phyloP scores from a whole-genome alignment of 2,113 vertebrate genomes.

The Nycticryphes semicollaris region DNA sequence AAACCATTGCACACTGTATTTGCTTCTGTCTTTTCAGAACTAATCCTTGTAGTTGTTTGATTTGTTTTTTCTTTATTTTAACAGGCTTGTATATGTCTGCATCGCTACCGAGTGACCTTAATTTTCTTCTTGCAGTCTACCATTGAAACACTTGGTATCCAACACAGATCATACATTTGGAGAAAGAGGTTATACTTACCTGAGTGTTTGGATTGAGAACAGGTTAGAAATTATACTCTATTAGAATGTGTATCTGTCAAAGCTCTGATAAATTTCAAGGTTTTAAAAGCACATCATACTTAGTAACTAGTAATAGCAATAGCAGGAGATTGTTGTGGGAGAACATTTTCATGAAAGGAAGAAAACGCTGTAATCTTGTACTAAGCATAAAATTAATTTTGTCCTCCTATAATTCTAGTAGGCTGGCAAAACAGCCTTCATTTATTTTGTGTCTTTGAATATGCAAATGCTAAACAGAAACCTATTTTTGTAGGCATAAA shows the following conservation, averaged over 20 bases:
- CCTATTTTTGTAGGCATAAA: slow-evolving; percentile 13
- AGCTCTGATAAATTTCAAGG: background rate
- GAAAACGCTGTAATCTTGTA: background rate
- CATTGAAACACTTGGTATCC: background rate
- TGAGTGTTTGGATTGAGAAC: background rate
- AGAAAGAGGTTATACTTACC: background rate
- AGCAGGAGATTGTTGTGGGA: background rate
- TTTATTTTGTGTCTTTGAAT: slow-evolving; percentile 35
- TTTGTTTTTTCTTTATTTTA: background rate
- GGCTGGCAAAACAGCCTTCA: background rate
- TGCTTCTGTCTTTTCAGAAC: background rate
- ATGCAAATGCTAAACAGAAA: slow-evolving; percentile 26
- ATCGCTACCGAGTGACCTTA: background rate
- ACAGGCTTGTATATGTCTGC: background rate
- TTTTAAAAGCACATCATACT: background rate
- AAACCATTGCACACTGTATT: background rate
- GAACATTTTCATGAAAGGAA: background rate
- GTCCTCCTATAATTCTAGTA: background rate
- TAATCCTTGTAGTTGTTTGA: background rate
- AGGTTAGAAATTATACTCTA: background rate
- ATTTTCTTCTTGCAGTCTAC: background rate
- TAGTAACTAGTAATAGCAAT: background rate
- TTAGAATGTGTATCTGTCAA: background rate
- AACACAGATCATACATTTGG: background rate
- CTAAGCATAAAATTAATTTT: slow-evolving; percentile 31